Conservation (phyloP, 2,113 vertebrate genomes). For the Ceuthmochares aereus region DNA sequence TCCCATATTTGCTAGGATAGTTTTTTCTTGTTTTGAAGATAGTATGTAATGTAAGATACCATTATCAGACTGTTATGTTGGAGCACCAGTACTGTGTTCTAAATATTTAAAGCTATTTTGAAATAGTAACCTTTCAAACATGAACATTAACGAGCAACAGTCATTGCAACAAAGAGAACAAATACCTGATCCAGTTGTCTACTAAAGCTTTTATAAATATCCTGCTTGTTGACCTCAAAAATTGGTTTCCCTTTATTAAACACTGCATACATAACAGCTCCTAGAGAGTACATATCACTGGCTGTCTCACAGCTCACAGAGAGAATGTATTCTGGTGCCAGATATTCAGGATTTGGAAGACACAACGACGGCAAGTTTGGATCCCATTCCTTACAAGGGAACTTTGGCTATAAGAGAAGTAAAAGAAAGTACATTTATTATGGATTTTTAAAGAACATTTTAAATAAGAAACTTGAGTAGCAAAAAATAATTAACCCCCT, state of each 20-base stretch:
- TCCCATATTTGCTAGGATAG: neutral
- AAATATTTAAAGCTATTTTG: neutral
- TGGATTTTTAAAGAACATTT: neutral
- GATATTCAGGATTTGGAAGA: conserved; percentile 96
- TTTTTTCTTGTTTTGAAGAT: neutral
- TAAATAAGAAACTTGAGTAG: neutral
- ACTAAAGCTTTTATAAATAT: conserved; percentile 99
- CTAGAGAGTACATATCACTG: conserved; percentile 98
- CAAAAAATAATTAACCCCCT: neutral
- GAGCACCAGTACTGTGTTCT: neutral
- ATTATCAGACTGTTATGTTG: neutral
- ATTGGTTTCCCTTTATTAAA: conserved; percentile 98
- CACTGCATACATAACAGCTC: conserved; percentile 91
- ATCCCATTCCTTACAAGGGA: conserved; percentile 97
- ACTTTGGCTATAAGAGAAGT: conserved; percentile 83
- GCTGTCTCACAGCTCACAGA: conserved; percentile 97
- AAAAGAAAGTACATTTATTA: neutral
- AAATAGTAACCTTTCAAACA: neutral
- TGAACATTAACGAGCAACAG: neutral
- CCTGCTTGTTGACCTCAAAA: conserved; percentile 96
- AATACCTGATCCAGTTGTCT: conserved; percentile 95
- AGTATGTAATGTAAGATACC: neutral
- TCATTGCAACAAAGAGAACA: neutral
- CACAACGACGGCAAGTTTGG: conserved; percentile 94
- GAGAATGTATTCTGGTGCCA: conserved; percentile 97